Evolutionary conservation across 23 tunicate genomes (phyloP).

Genomic region (Diplosoma virens): DNA sequence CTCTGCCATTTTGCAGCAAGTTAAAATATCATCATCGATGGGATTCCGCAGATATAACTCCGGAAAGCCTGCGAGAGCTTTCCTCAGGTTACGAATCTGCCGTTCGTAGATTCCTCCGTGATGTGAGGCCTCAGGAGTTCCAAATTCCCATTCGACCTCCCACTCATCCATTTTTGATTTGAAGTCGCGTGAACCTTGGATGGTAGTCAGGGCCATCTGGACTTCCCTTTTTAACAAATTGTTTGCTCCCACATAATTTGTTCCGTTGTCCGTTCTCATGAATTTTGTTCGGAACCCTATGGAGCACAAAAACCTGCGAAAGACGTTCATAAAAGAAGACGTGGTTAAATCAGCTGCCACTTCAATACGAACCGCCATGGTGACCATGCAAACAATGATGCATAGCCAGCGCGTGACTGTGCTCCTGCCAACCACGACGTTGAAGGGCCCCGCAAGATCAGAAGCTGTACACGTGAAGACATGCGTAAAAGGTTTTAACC

Average conservation of each 20-base stretch:
- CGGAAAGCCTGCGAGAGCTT: not conserved
- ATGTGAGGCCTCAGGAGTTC: not conserved
- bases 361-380: not conserved
- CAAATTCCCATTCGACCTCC: not conserved
- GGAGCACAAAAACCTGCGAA: not conserved
- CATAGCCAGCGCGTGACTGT: not conserved
- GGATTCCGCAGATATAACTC: not conserved
- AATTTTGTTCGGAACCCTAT: not conserved
- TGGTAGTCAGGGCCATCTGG: not conserved
- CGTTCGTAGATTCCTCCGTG: not conserved
- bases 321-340: not conserved
- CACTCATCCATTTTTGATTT: not conserved
- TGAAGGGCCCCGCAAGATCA: constrained; percentile 1
- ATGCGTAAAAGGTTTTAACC: not conserved
- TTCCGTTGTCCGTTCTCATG: constrained; percentile 16
- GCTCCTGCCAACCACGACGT: constrained; percentile 3
- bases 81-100: not conserved
- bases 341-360: not conserved
- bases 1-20: not conserved
- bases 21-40: not conserved
- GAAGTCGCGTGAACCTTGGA: not conserved
- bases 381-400: not conserved
- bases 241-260: not conserved
- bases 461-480: constrained; percentile 3
- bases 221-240: not conserved